Evolutionary conservation across 2,797 vertebrate species (phyloP), one percentile per base, ranked within the genome.

Genomic region (Chaetodon trifasciatus): DNA sequence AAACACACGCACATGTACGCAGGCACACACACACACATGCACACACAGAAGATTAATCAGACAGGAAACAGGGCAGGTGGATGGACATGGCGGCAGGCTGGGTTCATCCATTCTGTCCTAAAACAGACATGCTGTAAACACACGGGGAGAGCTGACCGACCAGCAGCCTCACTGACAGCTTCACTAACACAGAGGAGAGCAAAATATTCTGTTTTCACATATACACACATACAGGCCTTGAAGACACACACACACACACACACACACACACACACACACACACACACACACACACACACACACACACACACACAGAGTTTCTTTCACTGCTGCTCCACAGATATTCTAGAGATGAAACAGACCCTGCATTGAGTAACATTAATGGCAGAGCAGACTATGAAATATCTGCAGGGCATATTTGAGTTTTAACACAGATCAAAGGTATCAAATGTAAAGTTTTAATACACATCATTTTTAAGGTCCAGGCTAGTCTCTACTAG

Each of bases 111-210:
- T 94, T 87, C 89, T 68, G 71, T 68, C 76, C 85, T 89, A 78
- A 93, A 88, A 96, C 95, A 96, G 90, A 92, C 86, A 69, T 58
- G 53, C 55, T 65, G 78, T 78, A 89, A 89, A 90, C 83, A 85
- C 81, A 83, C 79, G 66, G 56, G 68, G 47, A 76, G 76, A 80
- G 60, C 68, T 79, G 87, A 77, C 67, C 65, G 17, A 78, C 76
- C 64, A 19, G 69, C 71, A 75, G 84, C 58, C 49, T 32, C 73
- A 1, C 47, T 73, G 85, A 87, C 69, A 69, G 70, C 75, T 78
- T 84, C 39, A 56, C 70, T 69, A 60, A 72, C 82, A 70, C 70
- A 61, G 23, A 37, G 11, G 65, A 35, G 15, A n/a, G 44, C 24
- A 42, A 23, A 71, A 70, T 21, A 71, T 58, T 53, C 67, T 19